These are phyloP conservation scores for Mustela nigripes DNA, from an alignment of 2,113 vertebrate species.

Conservation along the genomic window DNA sequence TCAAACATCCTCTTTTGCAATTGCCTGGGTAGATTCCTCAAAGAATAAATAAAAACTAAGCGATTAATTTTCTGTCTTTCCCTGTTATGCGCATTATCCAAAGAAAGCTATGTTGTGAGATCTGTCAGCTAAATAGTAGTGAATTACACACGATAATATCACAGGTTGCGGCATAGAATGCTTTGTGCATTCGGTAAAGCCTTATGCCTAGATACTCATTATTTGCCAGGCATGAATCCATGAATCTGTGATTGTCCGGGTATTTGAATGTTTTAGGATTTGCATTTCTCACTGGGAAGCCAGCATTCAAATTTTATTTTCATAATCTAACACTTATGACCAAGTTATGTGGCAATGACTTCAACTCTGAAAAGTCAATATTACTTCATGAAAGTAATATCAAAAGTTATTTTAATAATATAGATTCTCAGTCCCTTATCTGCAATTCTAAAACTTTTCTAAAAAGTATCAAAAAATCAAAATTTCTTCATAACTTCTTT, in stretches of 20 bases:
- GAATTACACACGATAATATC: neutral
- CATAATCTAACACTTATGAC: neutral
- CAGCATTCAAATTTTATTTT: constrained; percentile 22
- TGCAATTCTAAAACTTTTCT: neutral
- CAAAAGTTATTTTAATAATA: neutral
- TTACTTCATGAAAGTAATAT: constrained; percentile 39
- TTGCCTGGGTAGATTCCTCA: neutral
- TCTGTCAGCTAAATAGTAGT: neutral
- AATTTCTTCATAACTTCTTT: neutral
- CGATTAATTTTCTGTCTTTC: constrained; percentile 44
- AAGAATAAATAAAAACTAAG: constrained; percentile 47
- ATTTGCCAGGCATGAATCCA: neutral
- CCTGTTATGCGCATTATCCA: neutral
- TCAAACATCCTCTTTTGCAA: neutral
- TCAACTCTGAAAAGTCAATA: constrained; percentile 22
- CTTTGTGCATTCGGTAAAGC: neutral
- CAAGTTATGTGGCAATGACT: neutral
- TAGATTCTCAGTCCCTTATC: neutral
- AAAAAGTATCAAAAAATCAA: neutral
- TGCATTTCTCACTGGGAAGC: constrained; percentile 17
- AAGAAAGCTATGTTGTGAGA: neutral
- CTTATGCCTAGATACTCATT: neutral
- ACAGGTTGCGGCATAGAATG: neutral
- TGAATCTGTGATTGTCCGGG: neutral
- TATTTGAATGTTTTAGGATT: neutral